Base-by-base conservation (phyloP, 2,797 vertebrate genomes). In the Uromys caudimaculatus region DNA sequence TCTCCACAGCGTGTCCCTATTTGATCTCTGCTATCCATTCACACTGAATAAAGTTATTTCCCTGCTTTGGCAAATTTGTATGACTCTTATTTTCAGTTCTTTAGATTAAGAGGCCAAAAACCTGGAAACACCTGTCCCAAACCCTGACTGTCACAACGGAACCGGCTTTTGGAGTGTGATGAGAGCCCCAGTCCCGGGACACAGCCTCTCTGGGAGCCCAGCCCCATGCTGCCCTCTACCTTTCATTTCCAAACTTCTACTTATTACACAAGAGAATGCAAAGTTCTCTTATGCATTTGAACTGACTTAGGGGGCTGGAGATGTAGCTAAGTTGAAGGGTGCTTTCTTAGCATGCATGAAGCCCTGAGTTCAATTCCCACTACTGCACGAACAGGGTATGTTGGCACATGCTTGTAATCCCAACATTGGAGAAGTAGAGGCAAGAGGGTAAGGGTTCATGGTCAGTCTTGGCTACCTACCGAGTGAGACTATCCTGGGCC, bases 111-210 rank as follows among this genome's bases (percentile, higher is more conserved):
- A 69, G 64, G 35, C 21, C 23, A 2, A 38, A n/a, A 86, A 16
- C 23, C 35, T 54, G 32, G 21, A 54, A 27, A 86, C 35, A 38
- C 23, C 84, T 38, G 23, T 52, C 47, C 64, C 84, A 71, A 27
- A 17, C 64, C 47, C 62, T 64, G 19, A 67, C 83, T 35, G 21
- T 32, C 60, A 62, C 32, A 27, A 38, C 35, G 38, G 35, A 58
- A 38, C n/a, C 32, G n/a, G 47, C 52, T 50, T 73, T 41, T 52
- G 81, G 78, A 6, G 9, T 62, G 47, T 73, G 6, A 10, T 0
- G 1, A 32, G 62, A 90, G 41, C 17, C 1, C 0, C 79, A 64
- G 32, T 54, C 2, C 0, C 1, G 11, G 38, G 0, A 0, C 13
- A n/a, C 2, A 21, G 21, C 16, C 27, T 88, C 24, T 73, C 75